Percentiles rank a stretch among this genome's conserved stretches.
Evolutionary conservation across 1,140 invertebrate species (phyloP).

Genomic region (Heliconius hewitsoni): DNA sequence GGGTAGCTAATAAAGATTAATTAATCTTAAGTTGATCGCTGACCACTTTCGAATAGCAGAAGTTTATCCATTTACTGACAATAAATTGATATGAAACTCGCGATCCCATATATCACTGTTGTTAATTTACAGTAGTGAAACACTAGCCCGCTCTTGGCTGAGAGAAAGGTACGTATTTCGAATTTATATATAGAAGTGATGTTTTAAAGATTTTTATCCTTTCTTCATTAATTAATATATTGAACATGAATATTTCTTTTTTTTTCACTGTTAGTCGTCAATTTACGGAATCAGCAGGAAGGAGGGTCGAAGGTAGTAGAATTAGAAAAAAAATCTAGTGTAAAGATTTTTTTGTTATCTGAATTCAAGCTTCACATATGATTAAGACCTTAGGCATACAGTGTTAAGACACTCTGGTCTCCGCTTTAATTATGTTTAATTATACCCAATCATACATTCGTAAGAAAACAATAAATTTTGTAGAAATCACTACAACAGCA

Average conservation of each 20-base stretch:
- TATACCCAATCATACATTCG: too few relatives aligned
- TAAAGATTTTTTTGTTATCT: too few relatives aligned
- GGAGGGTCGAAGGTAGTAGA: too few relatives aligned
- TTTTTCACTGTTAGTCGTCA: too few relatives aligned
- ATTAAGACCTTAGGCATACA: too few relatives aligned
- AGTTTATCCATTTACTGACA: conserved; percentile 52
- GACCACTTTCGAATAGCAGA: conserved; percentile 51
- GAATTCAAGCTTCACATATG: too few relatives aligned
- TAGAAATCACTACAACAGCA: not conserved
- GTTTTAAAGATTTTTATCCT: not conserved
- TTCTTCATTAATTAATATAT: not conserved
- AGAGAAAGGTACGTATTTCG: not conserved
- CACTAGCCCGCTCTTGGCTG: conserved; percentile 10
- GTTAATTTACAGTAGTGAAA: conserved; percentile 21
- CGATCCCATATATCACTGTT: conserved; percentile 53
- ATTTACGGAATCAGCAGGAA: too few relatives aligned
- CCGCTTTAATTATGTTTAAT: too few relatives aligned
- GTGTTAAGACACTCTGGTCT: too few relatives aligned
- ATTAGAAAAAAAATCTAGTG: too few relatives aligned
- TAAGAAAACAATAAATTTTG: not conserved
- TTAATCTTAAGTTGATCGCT: conserved; percentile 29
- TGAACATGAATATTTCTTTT: too few relatives aligned
- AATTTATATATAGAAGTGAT: not conserved
- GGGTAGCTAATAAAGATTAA: conserved; percentile 37
- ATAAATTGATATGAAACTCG: conserved; percentile 55